Base-by-base conservation (phyloP, 2,113 vertebrate genomes). In the Cinclus cinclus region DNA sequence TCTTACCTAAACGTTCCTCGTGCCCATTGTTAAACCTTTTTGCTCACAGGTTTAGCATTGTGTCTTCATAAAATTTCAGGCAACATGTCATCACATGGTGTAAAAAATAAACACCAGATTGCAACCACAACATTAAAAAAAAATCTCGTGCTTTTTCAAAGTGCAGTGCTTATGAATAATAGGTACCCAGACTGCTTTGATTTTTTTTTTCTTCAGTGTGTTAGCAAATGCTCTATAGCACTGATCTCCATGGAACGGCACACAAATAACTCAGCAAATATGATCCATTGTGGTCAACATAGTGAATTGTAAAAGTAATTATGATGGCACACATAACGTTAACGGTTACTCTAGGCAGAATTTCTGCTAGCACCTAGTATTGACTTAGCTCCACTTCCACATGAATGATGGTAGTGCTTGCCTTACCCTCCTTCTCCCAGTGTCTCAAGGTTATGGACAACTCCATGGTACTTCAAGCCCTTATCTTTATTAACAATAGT, bases 51-150 rank as follows among this genome's bases (percentile, higher is more conserved):
- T 85, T 93, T 87, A 91, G 67, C 70, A 59, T 77, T 67, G 63
- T 79, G 75, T 85, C 87, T 94, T 90, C 91, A 87, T 83, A 92
- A 95, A 89, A 95, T 93, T 91, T 94, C 90, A 94, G 79, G 81
- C 94, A 94, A 56, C 78, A 79, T 92, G 87, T 96, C 86, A 87
- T 96, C 47, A 8, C 84, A 83, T 91, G 74, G 89, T 94, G 67
- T 73, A 92, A 93, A 94, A 95, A 89, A 87, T 87, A 96, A 96
- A 94, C 95, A 96, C 92, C 94, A 96, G 95, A 96, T 94, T 96
- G 95, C 88, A 96, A 94, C 79, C 58, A 95, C 71, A 95, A 86
- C 82, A 93, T 77, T 68, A 41, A 63, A 88, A 91, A 91, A 84
- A 94, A 68, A 13, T 3, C 30, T 75, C 2, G 0, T 70, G 75